phyloP scores from a whole-genome alignment of 2,113 vertebrate genomes.

The Pachycephala philippinensis region DNA sequence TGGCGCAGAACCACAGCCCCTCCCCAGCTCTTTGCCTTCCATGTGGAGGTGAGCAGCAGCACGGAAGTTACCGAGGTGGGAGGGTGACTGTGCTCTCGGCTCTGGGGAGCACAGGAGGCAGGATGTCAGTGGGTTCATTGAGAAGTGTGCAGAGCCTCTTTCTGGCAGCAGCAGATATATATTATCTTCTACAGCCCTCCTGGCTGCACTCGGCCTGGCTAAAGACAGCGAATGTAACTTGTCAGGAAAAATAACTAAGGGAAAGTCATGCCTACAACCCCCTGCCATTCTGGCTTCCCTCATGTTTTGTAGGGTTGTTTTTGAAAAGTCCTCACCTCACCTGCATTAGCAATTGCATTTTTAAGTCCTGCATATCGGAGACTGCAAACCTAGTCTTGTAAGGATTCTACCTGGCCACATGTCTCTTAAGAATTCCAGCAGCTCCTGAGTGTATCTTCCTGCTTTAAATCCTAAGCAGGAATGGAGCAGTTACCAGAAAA shows the following conservation, averaged over 20 bases:
- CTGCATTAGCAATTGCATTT: background rate
- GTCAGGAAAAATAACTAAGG: background rate
- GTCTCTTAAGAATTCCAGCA: background rate
- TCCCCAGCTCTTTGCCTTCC: background rate
- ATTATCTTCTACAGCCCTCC: background rate
- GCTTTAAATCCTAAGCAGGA: background rate
- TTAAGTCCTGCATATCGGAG: background rate
- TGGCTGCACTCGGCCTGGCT: background rate
- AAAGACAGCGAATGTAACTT: background rate
- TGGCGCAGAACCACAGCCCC: fast-evolving
- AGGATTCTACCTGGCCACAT: background rate
- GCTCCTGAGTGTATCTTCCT: background rate
- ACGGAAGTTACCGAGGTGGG: fast-evolving
- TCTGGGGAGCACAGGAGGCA: background rate
- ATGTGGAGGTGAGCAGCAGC: background rate
- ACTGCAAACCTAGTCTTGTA: background rate
- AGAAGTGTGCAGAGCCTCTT: background rate
- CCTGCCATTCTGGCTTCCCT: background rate
- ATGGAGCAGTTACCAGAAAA: background rate
- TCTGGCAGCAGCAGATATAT: background rate
- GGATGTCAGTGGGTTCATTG: background rate
- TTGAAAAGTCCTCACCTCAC: background rate
- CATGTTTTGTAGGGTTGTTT: background rate
- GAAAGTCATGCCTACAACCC: background rate
- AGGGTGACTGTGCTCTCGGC: fast-evolving